Base-by-base conservation (phyloP, 2,888 invertebrate genomes). In the Stratiomys singularior region DNA sequence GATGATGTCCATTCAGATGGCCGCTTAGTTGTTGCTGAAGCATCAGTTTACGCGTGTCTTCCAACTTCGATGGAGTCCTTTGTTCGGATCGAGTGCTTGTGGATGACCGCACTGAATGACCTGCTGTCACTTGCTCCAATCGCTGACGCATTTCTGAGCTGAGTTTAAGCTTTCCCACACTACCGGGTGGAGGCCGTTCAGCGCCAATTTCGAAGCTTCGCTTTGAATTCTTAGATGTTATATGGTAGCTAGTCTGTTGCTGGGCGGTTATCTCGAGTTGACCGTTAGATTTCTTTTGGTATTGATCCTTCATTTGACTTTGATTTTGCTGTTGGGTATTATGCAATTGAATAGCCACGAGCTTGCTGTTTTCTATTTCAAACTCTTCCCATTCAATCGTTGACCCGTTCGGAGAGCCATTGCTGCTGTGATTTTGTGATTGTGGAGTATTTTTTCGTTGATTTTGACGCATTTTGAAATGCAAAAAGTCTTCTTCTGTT, bases 121-220 rank as follows among this genome's bases (percentile, higher is more conserved):
- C 95, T 0, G 96, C 94, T 0, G 96, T 96, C 0, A 96, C 96
- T 85, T 94, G 91, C 85, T 97, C 97, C 79, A 97, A 85, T 80
- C 96, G 90, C 83, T 95, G 94, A 15, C 96, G 90, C 96, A 97
- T 97, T 88, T 97, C 96, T 0, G 95, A 94, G 84, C 96, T 96
- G 9, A 97, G 90, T 83, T 96, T 94, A 0, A 97, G 87, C 85
- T 97, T 97, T 0, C 97, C 96, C 3, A 97, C 94, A 84, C 95
- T 96, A 1, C 96, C 96, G 0, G 95, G 95, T 0, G 93, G 92
- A 0, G 94, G 95, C 56, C 94, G 89, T 78, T 93, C 92, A 0
- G 94, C 94, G 0, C 95, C 94, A 25, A 95, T 92, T 85, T 95
- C 95, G 82, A 94, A 93, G 80, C 93, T 93, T 78, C 92, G 88